Base-by-base conservation (phyloP, 2,797 vertebrate genomes). In the Gymnopithys bicolor region DNA sequence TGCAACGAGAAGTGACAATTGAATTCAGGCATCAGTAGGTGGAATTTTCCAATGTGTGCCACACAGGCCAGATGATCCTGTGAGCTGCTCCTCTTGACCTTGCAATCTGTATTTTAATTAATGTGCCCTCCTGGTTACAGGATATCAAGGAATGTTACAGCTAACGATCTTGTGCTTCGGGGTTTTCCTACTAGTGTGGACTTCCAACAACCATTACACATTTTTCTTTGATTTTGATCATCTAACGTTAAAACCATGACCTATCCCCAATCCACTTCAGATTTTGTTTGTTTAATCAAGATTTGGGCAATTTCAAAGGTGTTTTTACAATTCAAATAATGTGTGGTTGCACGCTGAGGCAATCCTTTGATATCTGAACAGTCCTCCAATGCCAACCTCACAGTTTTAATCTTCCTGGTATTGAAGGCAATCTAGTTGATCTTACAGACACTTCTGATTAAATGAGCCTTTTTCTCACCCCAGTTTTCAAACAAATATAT, bases 191-290 rank as follows among this genome's bases (percentile, higher is more conserved):
- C 77, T 67, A 33, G 53, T 12, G 27, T 6, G 41, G 85, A 53
- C 51, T 66, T 90, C 12, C 28, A 69, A 55, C 46, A 83, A 56
- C 13, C 8, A 4, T 28, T 41, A 66, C 7, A n/a, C 2, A 12
- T 66, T 82, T 69, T 75, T 13, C 67, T 95, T 87, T 88, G 51
- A 86, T 73, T 94, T 71, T 79, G n/a, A 92, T 45, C 89, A 89
- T 63, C 74, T 58, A 48, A 64, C 1, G 1, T 51, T 81, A 91
- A 75, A 94, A 89, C 80, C n/a, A 77, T 0, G 0, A 90, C 69
- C 67, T 63, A 84, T 64, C 70, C 63, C 70, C 0, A 87, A 87
- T 35, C 32, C 84, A 74, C 81, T 92, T 90, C 56, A 82, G 71
- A 56, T 74, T 84, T 77, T 67, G 64, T 84, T 95, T 52, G 16